Evolutionary conservation across 2,888 invertebrate genomes (phyloP).

Genomic region (Galerucella nymphaeae): DNA sequence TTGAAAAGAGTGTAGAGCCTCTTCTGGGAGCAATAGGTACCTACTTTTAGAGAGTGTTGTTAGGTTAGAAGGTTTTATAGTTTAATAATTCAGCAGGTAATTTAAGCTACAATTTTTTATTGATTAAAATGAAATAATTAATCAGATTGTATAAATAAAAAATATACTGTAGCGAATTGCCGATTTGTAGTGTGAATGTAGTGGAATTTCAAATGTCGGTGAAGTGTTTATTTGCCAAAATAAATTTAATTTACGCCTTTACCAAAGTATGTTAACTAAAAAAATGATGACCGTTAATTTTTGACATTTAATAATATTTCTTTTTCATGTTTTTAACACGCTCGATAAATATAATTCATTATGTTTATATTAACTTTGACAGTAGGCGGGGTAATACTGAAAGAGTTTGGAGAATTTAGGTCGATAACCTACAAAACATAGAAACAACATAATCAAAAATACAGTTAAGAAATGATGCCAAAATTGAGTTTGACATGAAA

Average conservation of each 20-base stretch:
- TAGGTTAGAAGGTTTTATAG: too few relatives aligned
- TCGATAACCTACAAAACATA: constrained; percentile 24
- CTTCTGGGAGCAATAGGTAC: too few relatives aligned
- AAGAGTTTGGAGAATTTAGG: constrained; percentile 25
- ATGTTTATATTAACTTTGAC: constrained; percentile 5
- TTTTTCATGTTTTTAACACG: constrained; percentile 18
- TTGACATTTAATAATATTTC: constrained; percentile 9
- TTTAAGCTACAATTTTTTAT: too few relatives aligned
- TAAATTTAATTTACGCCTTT: neutral
- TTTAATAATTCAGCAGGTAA: too few relatives aligned
- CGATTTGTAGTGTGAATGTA: too few relatives aligned
- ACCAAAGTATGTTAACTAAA: neutral
- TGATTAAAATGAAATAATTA: too few relatives aligned
- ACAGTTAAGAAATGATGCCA: neutral
- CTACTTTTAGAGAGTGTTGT: too few relatives aligned
- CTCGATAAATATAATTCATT: constrained; percentile 11
- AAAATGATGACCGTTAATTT: neutral
- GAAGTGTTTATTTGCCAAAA: neutral
- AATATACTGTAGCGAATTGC: too few relatives aligned
- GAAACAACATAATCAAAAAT: neutral
- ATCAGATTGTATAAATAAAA: too few relatives aligned
- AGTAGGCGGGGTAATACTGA: constrained; percentile 21
- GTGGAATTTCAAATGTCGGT: too few relatives aligned
- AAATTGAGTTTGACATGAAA: too few relatives aligned
- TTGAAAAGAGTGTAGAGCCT: too few relatives aligned